Evolutionary conservation across 2,888 invertebrate species (phyloP), one percentile per base, ranked within the genome.

Genomic region (Lepeophtheirus nordmannii): DNA sequence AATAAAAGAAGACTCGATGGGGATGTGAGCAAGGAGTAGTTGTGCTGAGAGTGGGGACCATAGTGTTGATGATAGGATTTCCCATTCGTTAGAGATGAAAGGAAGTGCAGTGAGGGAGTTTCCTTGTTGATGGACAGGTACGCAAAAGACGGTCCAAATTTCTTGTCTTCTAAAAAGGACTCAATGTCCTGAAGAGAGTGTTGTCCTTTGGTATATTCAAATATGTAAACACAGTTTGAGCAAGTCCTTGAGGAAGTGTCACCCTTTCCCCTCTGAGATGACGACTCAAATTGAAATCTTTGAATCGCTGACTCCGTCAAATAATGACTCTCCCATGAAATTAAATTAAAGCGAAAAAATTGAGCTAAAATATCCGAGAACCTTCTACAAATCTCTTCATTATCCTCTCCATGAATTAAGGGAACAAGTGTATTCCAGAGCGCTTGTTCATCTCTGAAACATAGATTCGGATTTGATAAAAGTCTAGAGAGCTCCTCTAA

Each of bases 21-120:
- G 2, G 53, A 46, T 46, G 53, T 17, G n/a, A 46, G 14, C 8
- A 46, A n/a, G 17, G 53, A 46, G 53, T 46, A 46, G 8, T 46
- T 46, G 53, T n/a, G 14, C 8, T 46, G 53, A 8, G 53, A 46
- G 8, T 46, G 53, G 17, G 53, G 53, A n/a, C 53, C 53, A 46
- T 46, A 46, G 53, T 46, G 53, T 46, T 46, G 53, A 46, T 46
- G 53, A 46, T 46, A 46, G 17, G 53, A 46, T 46, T 46, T 46
- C 8, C 53, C 53, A 17, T 46, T 46, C 17, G 53, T n/a, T n/a
- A 46, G 53, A 17, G 53, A 46, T 46, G 53, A 8, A 46, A 46
- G 53, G 8, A 46, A 3, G 14, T 14, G 17, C 5, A 46, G 53
- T n/a, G 53, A 46, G 8, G 53, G 53, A 17, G 2, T 17, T 14